Evolutionary conservation across 2,113 vertebrate species (phyloP).

Genomic region (Cyanoderma ruficeps): DNA sequence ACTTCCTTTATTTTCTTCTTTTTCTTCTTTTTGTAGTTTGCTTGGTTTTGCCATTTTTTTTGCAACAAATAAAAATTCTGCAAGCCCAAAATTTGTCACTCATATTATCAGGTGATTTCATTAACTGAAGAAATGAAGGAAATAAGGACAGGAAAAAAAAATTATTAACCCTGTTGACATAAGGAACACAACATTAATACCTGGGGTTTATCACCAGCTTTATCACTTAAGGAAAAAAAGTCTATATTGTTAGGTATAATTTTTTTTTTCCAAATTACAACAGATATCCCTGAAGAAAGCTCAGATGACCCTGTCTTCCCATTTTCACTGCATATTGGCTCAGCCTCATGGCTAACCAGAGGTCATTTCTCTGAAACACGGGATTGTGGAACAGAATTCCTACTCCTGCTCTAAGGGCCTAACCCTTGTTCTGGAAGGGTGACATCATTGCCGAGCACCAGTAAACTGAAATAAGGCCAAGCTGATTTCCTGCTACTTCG

Average conservation of each 20-base stretch:
- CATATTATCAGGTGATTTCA: not conserved
- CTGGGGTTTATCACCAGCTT: not conserved
- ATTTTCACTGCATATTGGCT: not conserved
- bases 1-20: not conserved
- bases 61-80: not conserved
- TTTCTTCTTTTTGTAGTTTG: not conserved
- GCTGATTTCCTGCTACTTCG: constrained; percentile 57
- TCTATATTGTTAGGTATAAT: no score
- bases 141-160: not conserved
- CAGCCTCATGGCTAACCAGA: not conserved
- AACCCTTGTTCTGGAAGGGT: not conserved
- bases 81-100: not conserved
- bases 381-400: not conserved
- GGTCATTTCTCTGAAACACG: not conserved
- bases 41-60: not conserved
- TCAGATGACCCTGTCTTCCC: not conserved
- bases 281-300: not conserved
- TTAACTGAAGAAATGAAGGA: not conserved
- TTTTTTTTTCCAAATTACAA: not conserved
- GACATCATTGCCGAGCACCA: not conserved
- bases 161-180: not conserved
- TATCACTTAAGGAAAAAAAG: not conserved
- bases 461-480: not conserved
- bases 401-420: not conserved
- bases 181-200: not conserved